Evolutionary conservation across 2,113 vertebrate species (phyloP), one percentile per base, ranked within the genome.

Genomic region (Corydoras maculifer): DNA sequence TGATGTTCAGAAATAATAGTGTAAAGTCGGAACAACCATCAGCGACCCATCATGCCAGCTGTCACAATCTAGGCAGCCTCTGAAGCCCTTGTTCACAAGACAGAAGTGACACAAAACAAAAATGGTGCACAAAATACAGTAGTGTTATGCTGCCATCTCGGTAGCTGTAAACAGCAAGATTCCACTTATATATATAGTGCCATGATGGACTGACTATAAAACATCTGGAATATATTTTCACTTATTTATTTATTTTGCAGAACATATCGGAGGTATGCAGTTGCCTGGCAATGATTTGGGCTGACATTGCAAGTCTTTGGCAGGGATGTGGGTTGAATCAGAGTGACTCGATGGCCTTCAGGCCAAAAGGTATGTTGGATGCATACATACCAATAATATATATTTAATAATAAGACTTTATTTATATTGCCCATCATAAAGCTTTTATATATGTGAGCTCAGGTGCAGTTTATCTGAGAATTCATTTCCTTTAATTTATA

Each of bases 1-100:
- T 14, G 76, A 85, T 80, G 72, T 70, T 68, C 70, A 74, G 79
- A 82, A 80, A 79, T 68, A 77, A 69, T 61, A 63, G 51, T 31
- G 73, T 25, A 25, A 25, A 73, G 63, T 67, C 71, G 32, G 67
- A 77, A 60, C 64, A 25, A 31, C 74, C 43, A 73, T 80, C 75
- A 59, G 59, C 50, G 65, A 29, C 61, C 70, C 73, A 62, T 86
- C 82, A 83, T 71, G 58, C n/a, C 25, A 10, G 84, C 79, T 77
- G 77, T 72, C 12, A 49, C 2, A 49, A 13, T 10, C 62, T 63
- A 57, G 35, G 51, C 51, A 53, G 51, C 51, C 10, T 10, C 51
- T 12, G 51, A 53, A 12, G 9, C 32, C 14, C 8, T 50, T 70
- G 18, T 54, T 29, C 75, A 73, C 62, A 69, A 65, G 65, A 30